phyloP scores from a whole-genome alignment of 1,140 invertebrate species.

The Paracyclopina nana region DNA sequence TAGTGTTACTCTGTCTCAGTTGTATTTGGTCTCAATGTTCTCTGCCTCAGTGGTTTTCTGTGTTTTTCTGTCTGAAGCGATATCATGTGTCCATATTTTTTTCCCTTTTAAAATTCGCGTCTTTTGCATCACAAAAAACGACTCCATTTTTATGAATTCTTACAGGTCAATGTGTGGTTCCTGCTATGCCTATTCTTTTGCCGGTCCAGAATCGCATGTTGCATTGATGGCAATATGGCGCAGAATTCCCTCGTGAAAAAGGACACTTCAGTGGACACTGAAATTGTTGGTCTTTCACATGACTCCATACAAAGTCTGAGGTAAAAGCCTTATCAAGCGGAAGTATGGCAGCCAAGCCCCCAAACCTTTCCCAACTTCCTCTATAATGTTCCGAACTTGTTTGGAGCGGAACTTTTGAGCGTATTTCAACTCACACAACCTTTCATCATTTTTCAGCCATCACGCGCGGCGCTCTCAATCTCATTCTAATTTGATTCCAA shows the following conservation, averaged over 20 bases:
- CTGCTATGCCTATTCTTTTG: conserved; percentile 12
- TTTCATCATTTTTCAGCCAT: neutral
- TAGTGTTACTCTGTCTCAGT: no score
- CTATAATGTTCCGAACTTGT: neutral
- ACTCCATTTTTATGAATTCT: neutral
- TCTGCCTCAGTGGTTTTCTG: neutral
- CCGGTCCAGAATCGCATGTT: conserved; percentile 7
- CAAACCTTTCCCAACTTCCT: no score
- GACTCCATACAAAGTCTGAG: conserved; percentile 4
- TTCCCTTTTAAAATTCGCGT: neutral
- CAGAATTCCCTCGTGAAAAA: neutral
- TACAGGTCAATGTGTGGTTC: conserved; percentile 14
- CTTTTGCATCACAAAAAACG: neutral
- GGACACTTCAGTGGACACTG: neutral
- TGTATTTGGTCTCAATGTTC: no score
- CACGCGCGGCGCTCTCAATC: neutral
- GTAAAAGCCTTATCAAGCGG: no score
- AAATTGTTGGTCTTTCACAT: neutral
- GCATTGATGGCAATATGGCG: neutral
- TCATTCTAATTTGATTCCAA: neutral
- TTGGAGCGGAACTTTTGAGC: neutral
- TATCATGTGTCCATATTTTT: neutral
- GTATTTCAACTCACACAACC: neutral
- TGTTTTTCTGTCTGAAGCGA: neutral
- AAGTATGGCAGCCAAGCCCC: no score